Evolutionary conservation across 2,113 vertebrate genomes (phyloP).

Genomic region (Apeltes quadracus): DNA sequence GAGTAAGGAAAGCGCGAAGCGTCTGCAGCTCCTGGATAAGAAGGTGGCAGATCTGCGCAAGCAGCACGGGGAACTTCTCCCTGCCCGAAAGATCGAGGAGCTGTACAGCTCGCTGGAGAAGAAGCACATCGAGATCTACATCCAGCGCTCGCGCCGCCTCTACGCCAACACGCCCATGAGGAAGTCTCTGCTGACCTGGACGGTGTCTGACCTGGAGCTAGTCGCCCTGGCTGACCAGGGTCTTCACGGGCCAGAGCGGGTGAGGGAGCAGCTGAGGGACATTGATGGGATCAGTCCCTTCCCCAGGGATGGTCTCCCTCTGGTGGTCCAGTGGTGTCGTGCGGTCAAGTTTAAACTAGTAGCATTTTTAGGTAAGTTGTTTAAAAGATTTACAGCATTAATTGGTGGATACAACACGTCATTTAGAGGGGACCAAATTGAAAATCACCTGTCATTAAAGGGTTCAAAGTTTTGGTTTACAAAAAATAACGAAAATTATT

Average conservation of each 20-base stretch:
- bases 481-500: neutral
- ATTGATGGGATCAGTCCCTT: constrained; percentile 90
- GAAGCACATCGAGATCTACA: constrained; percentile 98
- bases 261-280: constrained; percentile 89
- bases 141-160: constrained; percentile 94
- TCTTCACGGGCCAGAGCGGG: constrained; percentile 87
- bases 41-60: constrained; percentile 94
- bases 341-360: constrained; percentile 88
- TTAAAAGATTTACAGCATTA: neutral
- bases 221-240: constrained; percentile 87
- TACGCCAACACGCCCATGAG: constrained; percentile 96
- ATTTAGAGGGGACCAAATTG: neutral
- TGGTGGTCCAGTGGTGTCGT: constrained; percentile 94
- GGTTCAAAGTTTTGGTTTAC: neutral
- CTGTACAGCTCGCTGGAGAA: constrained; percentile 95
- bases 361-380: constrained; percentile 88
- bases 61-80: constrained; percentile 94
- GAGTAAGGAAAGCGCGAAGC: constrained; percentile 95
- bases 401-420: neutral
- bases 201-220: constrained; percentile 86
- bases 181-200: constrained; percentile 94
- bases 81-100: constrained; percentile 97
- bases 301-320: constrained; percentile 87
- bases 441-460: neutral
- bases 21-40: constrained; percentile 90